A percentile compares a stretch with the other conserved stretches of the same genome.
phyloP scores from a whole-genome alignment of 2,888 invertebrate species.

The Drosophila nigricruria region DNA sequence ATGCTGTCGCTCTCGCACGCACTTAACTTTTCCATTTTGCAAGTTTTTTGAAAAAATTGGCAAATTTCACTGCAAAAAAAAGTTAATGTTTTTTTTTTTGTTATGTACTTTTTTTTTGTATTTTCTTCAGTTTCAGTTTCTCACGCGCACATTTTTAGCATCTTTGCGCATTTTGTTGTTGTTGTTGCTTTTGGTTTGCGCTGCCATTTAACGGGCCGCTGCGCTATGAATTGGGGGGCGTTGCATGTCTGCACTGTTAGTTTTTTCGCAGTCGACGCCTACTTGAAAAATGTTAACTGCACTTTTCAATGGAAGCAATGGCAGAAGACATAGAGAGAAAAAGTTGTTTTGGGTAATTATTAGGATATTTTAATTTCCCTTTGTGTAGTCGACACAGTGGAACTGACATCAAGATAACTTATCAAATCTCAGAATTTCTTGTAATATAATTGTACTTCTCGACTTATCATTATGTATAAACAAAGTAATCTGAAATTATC shows the following conservation, averaged over 20 bases:
- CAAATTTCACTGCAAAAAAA: constrained; percentile 53
- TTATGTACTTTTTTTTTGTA: constrained; percentile 19
- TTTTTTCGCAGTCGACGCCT: constrained; percentile 27
- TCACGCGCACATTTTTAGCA: constrained; percentile 77
- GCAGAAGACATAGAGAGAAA: background rate
- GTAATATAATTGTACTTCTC: background rate
- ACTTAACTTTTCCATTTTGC: constrained; percentile 46
- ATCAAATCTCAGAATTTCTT: constrained; percentile 1
- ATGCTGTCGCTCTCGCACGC: constrained; percentile 48
- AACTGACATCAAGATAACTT: background rate
- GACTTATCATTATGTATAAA: constrained; percentile 1
- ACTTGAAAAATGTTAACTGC: constrained; percentile 13
- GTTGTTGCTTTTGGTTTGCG: constrained; percentile 48
- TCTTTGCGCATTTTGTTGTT: constrained; percentile 44
- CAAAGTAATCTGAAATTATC: constrained; percentile 10
- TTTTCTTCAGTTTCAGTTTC: constrained; percentile 27
- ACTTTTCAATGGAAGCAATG: background rate
- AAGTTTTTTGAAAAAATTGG: constrained; percentile 37
- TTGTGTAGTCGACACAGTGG: background rate
- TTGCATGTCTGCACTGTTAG: constrained; percentile 49
- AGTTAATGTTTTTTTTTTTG: constrained; percentile 17
- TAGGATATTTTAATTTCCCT: constrained; percentile 1
- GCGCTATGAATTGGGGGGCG: constrained; percentile 43
- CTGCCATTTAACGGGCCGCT: constrained; percentile 58
- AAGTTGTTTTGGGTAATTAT: background rate